Conservation (phyloP, 2,888 invertebrate genomes). For the Lithosia quadra region DNA sequence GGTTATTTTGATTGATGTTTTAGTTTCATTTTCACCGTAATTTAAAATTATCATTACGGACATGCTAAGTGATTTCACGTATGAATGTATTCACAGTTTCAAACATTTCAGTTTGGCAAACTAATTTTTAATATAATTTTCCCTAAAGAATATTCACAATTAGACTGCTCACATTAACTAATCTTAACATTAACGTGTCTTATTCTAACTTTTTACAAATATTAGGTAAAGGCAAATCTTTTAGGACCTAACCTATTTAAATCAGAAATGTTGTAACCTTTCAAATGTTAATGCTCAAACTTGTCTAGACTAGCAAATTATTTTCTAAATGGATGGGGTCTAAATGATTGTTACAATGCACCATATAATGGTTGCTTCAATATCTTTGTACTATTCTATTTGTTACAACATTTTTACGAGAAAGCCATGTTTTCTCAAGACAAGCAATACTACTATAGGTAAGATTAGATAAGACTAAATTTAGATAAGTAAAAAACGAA, state of each 20-base stretch:
- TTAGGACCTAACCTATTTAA: conserved; percentile 16
- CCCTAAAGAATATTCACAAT: conserved; percentile 6
- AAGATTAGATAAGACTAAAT: conserved; percentile 75
- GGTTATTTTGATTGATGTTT: not conserved
- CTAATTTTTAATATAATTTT: not conserved
- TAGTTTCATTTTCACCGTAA: too few relatives aligned
- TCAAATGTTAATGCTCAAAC: conserved; percentile 49
- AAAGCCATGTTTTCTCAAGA: conserved; percentile 80
- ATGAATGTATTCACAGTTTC: conserved; percentile 34
- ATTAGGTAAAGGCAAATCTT: conserved; percentile 23
- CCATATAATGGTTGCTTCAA: conserved; percentile 81
- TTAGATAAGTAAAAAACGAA: conserved; percentile 78
- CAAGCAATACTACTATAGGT: conserved; percentile 85
- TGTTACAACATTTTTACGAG: conserved; percentile 77
- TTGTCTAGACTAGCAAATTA: conserved; percentile 47
- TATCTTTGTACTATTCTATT: conserved; percentile 68
- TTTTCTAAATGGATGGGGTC: conserved; percentile 55
- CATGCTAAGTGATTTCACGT: not conserved
- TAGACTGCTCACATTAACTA: conserved; percentile 14
- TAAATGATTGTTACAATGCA: conserved; percentile 69
- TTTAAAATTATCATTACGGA: too few relatives aligned
- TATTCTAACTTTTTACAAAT: conserved; percentile 29
- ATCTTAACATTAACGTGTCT: conserved; percentile 26
- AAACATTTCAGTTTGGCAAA: conserved; percentile 14
- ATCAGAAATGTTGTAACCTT: conserved; percentile 48